Percentiles rank a stretch among this genome's conserved stretches.
These are phyloP conservation scores for Lepidonotus clava DNA, from an alignment of 2,888 invertebrate species.

Conservation along the genomic window DNA sequence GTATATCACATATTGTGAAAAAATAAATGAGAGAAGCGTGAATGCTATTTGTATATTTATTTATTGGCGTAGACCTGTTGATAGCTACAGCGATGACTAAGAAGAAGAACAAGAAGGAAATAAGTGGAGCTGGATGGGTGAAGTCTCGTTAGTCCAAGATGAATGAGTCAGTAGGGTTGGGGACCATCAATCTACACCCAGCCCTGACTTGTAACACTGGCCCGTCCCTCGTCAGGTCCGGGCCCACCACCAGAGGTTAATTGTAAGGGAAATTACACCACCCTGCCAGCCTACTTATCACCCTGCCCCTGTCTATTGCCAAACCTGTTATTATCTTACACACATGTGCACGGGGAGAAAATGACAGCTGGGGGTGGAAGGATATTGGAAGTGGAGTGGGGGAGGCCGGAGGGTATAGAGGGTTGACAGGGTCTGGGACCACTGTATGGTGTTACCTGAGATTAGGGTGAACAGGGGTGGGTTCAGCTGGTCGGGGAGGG, in stretches of 20 bases:
- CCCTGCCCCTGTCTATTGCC: conserved; percentile 29
- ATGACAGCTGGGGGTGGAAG: conserved; percentile 16
- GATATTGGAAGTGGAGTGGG: not conserved
- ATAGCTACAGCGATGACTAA: not conserved
- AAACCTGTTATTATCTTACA: conserved; percentile 32
- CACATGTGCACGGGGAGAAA: not conserved
- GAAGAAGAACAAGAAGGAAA: not conserved
- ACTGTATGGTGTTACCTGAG: conserved; percentile 24
- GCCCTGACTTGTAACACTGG: conserved; percentile 33
- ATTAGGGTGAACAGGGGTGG: conserved; percentile 18
- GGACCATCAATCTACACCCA: not conserved
- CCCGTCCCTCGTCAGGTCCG: not conserved
- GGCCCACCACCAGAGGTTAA: conserved; percentile 9
- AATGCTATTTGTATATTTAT: too few relatives aligned
- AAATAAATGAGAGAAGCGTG: too few relatives aligned
- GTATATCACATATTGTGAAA: too few relatives aligned
- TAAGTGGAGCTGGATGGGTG: not conserved
- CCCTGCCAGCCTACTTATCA: conserved; percentile 20
- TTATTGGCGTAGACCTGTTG: too few relatives aligned
- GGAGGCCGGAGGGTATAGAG: not conserved
- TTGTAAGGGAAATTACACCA: conserved; percentile 48
- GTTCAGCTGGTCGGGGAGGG: too few relatives aligned
- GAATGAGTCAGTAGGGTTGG: not conserved
- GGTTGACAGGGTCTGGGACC: not conserved
- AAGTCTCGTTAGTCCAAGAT: not conserved